Evolutionary conservation across 2,888 invertebrate genomes (phyloP).

Genomic region (Galerucella nymphaeae): DNA sequence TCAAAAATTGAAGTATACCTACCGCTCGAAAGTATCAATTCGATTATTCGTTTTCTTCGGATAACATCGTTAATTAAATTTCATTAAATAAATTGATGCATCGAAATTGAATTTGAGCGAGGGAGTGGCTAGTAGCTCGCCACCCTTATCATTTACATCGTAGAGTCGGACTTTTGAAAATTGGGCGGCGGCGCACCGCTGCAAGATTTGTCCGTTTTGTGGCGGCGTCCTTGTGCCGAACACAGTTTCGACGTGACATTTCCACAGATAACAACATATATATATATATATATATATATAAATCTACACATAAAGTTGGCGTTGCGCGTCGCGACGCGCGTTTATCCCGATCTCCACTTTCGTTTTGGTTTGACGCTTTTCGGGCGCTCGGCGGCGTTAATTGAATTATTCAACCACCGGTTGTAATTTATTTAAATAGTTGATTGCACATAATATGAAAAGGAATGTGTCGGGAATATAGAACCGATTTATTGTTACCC

Average conservation of each 20-base stretch:
- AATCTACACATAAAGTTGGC: background rate
- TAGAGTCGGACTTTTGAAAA: conserved; percentile 14
- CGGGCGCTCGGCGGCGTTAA: conserved; percentile 19
- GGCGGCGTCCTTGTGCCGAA: background rate
- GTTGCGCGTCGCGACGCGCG: background rate
- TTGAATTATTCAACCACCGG: conserved; percentile 16
- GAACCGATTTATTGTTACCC: background rate
- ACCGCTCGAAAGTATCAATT: no score
- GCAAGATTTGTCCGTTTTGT: conserved; percentile 12
- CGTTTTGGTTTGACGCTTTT: conserved; percentile 9
- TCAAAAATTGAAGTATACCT: background rate
- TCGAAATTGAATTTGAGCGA: background rate
- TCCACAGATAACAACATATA: conserved; percentile 2
- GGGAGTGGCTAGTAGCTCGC: conserved; percentile 10
- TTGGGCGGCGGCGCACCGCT: conserved; percentile 30
- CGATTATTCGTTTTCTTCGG: background rate
- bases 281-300: no score
- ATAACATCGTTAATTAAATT: background rate
- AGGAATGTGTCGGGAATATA: conserved; percentile 19
- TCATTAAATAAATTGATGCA: background rate
- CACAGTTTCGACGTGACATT: conserved; percentile 29
- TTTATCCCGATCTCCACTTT: background rate
- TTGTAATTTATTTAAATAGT: conserved; percentile 32
- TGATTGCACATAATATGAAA: conserved; percentile 21
- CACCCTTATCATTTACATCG: conserved; percentile 13